Base-by-base conservation (phyloP, 1,140 invertebrate species). In the Lysiphlebus fabarum region DNA sequence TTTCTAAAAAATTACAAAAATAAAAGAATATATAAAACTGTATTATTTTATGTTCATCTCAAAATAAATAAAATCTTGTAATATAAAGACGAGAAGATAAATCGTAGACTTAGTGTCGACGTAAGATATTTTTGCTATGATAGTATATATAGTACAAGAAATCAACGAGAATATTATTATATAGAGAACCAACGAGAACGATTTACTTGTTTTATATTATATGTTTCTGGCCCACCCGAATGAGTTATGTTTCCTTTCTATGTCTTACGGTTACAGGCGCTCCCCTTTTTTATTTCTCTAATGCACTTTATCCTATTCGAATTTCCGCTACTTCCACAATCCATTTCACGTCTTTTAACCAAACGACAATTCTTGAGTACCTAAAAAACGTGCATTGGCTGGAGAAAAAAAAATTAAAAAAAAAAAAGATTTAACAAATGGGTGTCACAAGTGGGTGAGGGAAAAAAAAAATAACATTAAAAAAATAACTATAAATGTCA, bases 221-320 rank as follows among this genome's bases (percentile, higher is more conserved):
- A 26, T 26, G 17, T 26, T 26, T 26, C 4, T 26, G 17, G 17
- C 17, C 17, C 51, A 26, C 36, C 10, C 11, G 41, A 63, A 57
- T 63, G 62, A 63, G 48, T 63, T 63, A 63, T 63, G 53, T 63
- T 63, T 63, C 56, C 62, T 63, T 48, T 49, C 38, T 11, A 45
- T 56, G 51, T 45, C 57, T 43, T 36, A 44, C 57, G 45, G 47
- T 53, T 48, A 55, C 36, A 37, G 49, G 14, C 59, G n/a, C 17
- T 58, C 40, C 38, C 40, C 38, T 54, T 54, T 54, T 26, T 17
- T 42, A 43, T 38, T 43, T 54, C 43, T 8, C 41, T 38, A 54
- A 54, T 54, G 40, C 40, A 54, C 53, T 54, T 54, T 54, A 54
- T 54, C 53, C 38, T 40, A 54, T 54, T 41, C 36, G 41, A 54